Base-by-base conservation (phyloP, 1,140 invertebrate genomes). In the Camponotus floridanus region DNA sequence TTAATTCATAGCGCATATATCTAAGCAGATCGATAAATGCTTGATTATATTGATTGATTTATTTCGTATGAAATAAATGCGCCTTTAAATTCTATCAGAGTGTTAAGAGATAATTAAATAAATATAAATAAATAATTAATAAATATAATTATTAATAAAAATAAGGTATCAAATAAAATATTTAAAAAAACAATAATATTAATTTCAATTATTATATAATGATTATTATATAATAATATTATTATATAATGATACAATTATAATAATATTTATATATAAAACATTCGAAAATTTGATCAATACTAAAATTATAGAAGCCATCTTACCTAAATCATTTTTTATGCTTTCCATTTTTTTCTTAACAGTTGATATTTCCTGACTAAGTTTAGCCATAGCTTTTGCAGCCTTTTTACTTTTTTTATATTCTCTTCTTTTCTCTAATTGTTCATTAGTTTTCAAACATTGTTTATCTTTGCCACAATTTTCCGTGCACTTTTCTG, bases 331-430 rank as follows among this genome's bases (percentile, higher is more conserved):
- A 36, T 59, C 3, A 3, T 36, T 36, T 57, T 59, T 74, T 11
- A 74, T 39, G 31, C n/a, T 51, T 6, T 80, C 45, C 11, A 87
- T 78, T 39, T 76, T 59, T 3, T 8, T 45, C 6, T 33, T 80
- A 0, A 88, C 68, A 0, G 4, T 18, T 0, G 26, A 33, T 21
- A 88, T 59, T 18, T 57, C 64, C 11, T 39, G n/a, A 13, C 31
- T 57, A 18, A 87, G 76, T 11, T 42, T 8, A 9, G 48, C 36
- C 11, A 88, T 84, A 18, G 86, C 86, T 11, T 11, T 61, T 15
- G 48, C 55, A 3, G 39, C 78, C 0, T 70, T 62, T 1, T 1
- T 71, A 39, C 3, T 26, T 1, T 57, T 74, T 15, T 21, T 26
- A 74, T 5, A 7, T 57, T 74, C 18, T 59, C 0, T 74, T 33